These are phyloP conservation scores for Zaprionus obscuricornis DNA, from an alignment of 2,888 invertebrate genomes.

Conservation along the genomic window DNA sequence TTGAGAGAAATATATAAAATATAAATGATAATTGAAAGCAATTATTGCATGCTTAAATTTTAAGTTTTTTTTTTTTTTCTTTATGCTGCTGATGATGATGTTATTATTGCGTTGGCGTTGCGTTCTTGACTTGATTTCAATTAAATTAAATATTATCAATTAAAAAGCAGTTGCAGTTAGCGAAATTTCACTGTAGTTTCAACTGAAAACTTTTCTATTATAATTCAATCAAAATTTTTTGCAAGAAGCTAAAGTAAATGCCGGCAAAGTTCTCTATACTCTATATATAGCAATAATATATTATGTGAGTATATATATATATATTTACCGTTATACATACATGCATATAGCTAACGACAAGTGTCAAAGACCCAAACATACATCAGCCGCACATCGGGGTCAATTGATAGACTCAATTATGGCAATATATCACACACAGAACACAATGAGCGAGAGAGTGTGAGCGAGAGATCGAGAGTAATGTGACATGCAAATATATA, in stretches of 20 bases:
- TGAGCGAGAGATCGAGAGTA: too few species aligned
- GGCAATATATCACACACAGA: constrained; percentile 62
- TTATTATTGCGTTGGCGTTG: constrained; percentile 27
- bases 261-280: constrained; percentile 28
- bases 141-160: constrained; percentile 30
- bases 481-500: constrained; percentile 17
- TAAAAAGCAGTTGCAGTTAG: background rate
- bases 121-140: constrained; percentile 41
- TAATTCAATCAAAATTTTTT: constrained; percentile 45
- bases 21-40: constrained; percentile 69
- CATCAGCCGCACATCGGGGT: constrained; percentile 69
- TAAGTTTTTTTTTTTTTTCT: too few species aligned
- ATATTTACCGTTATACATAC: constrained; percentile 16
- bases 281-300: constrained; percentile 24
- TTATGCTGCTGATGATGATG: background rate
- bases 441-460: background rate
- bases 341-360: constrained; percentile 23
- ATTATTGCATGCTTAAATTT: constrained; percentile 45
- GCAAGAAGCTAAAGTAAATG: constrained; percentile 26
- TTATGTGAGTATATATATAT: constrained; percentile 36
- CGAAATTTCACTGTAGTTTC: too few species aligned
- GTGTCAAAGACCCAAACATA: constrained; percentile 75
- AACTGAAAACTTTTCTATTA: constrained; percentile 24
- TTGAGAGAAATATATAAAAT: constrained; percentile 10
- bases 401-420: constrained; percentile 79